Percentiles rank a stretch among this genome's conserved stretches.
Evolutionary conservation across 2,888 invertebrate species (phyloP).

Genomic region (Meiosimyza decipiens): DNA sequence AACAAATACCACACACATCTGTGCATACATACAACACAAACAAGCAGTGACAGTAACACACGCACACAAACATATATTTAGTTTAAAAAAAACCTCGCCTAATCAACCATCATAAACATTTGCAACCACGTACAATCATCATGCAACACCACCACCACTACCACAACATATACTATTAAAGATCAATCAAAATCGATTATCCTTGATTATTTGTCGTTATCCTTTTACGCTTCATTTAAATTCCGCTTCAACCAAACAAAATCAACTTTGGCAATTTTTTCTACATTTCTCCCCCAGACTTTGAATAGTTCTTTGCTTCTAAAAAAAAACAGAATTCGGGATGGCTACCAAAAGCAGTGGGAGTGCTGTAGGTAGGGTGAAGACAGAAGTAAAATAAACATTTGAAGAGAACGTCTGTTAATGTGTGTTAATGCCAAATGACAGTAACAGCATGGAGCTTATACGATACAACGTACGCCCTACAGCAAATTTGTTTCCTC

Average conservation of each 20-base stretch:
- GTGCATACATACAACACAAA: too few relatives aligned
- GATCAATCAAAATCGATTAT: conserved; percentile 65
- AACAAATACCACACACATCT: too few relatives aligned
- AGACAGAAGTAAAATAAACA: not conserved
- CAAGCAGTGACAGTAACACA: too few relatives aligned
- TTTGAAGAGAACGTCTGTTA: not conserved
- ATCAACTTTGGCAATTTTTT: too few relatives aligned
- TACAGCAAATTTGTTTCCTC: not conserved
- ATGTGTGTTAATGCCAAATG: conserved; percentile 3
- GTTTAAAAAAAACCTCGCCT: too few relatives aligned
- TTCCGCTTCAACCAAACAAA: not conserved
- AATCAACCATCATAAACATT: not conserved
- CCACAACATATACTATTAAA: conserved; percentile 47
- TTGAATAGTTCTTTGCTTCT: too few relatives aligned
- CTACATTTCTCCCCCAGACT: too few relatives aligned
- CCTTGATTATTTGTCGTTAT: conserved; percentile 64
- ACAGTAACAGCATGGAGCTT: not conserved
- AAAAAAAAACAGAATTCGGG: too few relatives aligned
- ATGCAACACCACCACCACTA: not conserved
- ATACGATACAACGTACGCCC: not conserved
- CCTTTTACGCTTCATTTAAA: conserved; percentile 48
- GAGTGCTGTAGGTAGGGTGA: not conserved
- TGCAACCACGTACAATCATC: not conserved
- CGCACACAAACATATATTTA: too few relatives aligned
- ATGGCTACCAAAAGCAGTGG: not conserved